These are phyloP conservation scores for Ailuropoda melanoleuca DNA, from an alignment of 2,113 vertebrate species.

Conservation along the genomic window DNA sequence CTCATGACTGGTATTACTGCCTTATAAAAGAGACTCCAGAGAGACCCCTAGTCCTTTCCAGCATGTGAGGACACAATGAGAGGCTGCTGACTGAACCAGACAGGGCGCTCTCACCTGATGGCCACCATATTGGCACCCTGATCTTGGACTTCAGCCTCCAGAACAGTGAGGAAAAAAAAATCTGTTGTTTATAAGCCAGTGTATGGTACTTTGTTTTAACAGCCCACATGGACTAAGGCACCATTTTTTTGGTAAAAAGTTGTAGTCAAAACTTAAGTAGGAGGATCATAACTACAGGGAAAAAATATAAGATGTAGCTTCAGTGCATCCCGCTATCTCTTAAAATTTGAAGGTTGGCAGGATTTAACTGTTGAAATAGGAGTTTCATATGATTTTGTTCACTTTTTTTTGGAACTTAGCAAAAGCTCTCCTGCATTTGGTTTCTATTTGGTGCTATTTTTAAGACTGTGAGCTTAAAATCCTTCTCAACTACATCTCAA, in stretches of 20 bases:
- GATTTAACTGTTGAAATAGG: neutral
- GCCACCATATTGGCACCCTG: neutral
- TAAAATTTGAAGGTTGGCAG: neutral
- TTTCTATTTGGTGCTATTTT: neutral
- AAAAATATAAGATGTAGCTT: neutral
- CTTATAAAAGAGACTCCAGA: neutral
- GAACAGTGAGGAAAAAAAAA: neutral
- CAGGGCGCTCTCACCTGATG: neutral
- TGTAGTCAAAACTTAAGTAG: neutral
- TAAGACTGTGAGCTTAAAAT: neutral
- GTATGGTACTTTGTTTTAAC: neutral
- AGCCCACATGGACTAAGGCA: neutral
- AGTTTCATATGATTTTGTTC: neutral
- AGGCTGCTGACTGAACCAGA: neutral
- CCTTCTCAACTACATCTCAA: neutral
- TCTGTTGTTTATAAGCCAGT: neutral
- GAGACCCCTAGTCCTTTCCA: neutral
- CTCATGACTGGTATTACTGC: neutral
- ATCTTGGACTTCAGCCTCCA: neutral
- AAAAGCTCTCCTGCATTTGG: neutral
- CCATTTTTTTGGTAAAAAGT: neutral
- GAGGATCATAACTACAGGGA: neutral
- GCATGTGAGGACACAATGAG: neutral
- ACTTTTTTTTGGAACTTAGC: neutral
- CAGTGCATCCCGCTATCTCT: neutral